Conservation (phyloP, 2,113 vertebrate species). For the Pterocles gutturalis region DNA sequence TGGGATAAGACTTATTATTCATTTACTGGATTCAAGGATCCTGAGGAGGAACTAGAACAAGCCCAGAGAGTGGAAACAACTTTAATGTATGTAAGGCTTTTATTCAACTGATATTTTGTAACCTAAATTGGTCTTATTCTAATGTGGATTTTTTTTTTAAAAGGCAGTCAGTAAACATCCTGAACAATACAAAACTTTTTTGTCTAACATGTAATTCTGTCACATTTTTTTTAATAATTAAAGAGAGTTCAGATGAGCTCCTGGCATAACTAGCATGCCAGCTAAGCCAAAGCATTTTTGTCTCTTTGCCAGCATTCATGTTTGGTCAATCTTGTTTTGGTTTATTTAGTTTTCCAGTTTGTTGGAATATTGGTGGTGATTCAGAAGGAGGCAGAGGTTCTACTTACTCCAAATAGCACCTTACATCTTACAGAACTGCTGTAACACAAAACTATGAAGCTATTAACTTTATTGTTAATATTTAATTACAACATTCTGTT, state of each 20-base stretch:
- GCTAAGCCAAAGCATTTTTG: background rate
- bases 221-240: background rate
- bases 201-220: background rate
- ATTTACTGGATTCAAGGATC: conserved; percentile 94
- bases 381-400: background rate
- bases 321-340: background rate
- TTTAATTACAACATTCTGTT: background rate
- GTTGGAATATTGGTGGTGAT: background rate
- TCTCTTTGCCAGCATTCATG: background rate
- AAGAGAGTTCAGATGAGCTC: background rate
- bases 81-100: conserved; percentile 81
- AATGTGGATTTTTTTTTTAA: background rate
- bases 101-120: background rate
- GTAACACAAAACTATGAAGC: background rate
- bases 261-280: background rate
- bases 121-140: background rate
- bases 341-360: background rate
- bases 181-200: background rate
- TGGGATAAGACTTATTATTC: conserved; percentile 95
- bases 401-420: background rate
- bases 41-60: conserved; percentile 90
- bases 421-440: background rate
- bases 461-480: background rate
- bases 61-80: conserved; percentile 85
- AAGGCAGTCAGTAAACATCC: background rate